Percentiles rank a stretch among this genome's conserved stretches.
These are phyloP conservation scores for Lithophane ornitopus DNA, from an alignment of 2,888 invertebrate species.

Conservation along the genomic window DNA sequence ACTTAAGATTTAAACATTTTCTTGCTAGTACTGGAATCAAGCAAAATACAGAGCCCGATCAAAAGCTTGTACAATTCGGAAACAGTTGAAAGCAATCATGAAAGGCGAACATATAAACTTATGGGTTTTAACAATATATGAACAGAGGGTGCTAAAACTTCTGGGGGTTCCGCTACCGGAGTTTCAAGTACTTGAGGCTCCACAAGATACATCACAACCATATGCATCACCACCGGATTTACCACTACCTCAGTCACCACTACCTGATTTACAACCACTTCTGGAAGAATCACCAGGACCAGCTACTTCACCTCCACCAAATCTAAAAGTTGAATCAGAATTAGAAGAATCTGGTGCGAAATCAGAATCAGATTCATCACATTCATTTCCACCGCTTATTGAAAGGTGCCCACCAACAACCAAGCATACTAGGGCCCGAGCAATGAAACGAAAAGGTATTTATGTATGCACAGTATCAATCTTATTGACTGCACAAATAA, in stretches of 20 bases:
- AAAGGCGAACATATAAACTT: slow-evolving; percentile 14
- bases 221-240: not conserved
- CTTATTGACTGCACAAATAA: no score
- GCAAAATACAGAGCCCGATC: slow-evolving; percentile 14
- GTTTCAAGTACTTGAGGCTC: slow-evolving; percentile 7
- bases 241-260: not conserved
- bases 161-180: slow-evolving; percentile 17
- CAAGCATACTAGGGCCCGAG: slow-evolving; percentile 2
- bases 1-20: not conserved
- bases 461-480: no score
- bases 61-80: slow-evolving; percentile 11
- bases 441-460: slow-evolving; percentile 23
- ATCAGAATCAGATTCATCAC: slow-evolving; percentile 8
- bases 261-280: not conserved
- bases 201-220: not conserved
- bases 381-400: not conserved
- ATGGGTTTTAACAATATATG: slow-evolving; percentile 12
- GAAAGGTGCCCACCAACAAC: not conserved
- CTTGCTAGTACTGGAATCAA: slow-evolving; percentile 24
- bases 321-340: not conserved
- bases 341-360: slow-evolving; percentile 10
- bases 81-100: slow-evolving; percentile 27
- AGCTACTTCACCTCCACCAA: not conserved
- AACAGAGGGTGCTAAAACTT: slow-evolving; percentile 13
- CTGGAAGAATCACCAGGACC: slow-evolving; percentile 10